phyloP scores from a whole-genome alignment of 2,797 vertebrate genomes.

The Sebastes jordani region DNA sequence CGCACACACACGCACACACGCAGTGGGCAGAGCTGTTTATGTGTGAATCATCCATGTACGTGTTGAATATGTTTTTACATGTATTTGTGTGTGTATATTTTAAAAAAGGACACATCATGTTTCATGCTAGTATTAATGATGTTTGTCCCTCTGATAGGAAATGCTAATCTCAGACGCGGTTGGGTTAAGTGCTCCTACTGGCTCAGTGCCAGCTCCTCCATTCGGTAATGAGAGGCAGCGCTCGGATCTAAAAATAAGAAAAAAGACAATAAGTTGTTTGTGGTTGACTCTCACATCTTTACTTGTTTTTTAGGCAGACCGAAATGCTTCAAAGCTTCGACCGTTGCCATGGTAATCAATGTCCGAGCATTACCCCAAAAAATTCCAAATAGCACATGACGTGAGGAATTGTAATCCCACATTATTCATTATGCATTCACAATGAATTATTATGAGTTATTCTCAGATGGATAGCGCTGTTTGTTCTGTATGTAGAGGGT shows the following conservation, averaged over 20 bases:
- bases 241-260: background rate
- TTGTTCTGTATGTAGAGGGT: too few relatives aligned
- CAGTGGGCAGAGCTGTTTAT: background rate
- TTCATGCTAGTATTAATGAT: slow-evolving; percentile 44
- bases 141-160: slow-evolving; percentile 29
- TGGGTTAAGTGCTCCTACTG: slow-evolving; percentile 22
- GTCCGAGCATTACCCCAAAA: too few relatives aligned
- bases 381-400: too few relatives aligned
- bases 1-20: background rate
- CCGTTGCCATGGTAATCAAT: too few relatives aligned
- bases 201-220: background rate
- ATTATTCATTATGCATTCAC: too few relatives aligned
- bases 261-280: background rate
- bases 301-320: background rate
- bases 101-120: slow-evolving; percentile 11
- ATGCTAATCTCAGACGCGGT: slow-evolving; percentile 35
- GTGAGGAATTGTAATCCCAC: too few relatives aligned
- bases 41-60: background rate
- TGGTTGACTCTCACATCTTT: background rate
- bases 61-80: background rate
- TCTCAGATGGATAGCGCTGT: too few relatives aligned
- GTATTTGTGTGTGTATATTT: background rate
- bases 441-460: too few relatives aligned
- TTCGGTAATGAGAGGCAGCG: slow-evolving; percentile 9
- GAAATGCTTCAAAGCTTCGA: too few relatives aligned